Conservation (phyloP, 2,113 vertebrate genomes). For the Symphodus melops region DNA sequence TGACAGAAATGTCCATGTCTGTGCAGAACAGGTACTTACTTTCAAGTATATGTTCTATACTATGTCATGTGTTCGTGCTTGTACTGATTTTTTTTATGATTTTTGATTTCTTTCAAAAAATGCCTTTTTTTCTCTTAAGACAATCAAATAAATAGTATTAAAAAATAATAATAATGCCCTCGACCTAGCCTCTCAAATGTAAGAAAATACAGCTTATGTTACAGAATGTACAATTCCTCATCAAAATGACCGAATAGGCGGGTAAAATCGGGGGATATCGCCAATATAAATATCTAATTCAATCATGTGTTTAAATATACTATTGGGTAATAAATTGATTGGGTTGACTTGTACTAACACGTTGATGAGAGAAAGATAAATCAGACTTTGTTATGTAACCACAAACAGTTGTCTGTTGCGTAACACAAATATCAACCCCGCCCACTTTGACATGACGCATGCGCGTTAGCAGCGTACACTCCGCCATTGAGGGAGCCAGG, state of each 20-base stretch:
- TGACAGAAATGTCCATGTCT: too few relatives aligned
- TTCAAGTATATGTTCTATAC: too few relatives aligned
- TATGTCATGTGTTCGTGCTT: too few relatives aligned
- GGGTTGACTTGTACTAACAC: background rate
- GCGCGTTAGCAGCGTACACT: constrained; percentile 45
- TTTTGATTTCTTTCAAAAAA: too few relatives aligned
- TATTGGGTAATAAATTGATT: background rate
- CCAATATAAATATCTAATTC: background rate
- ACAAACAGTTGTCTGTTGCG: constrained; percentile 68
- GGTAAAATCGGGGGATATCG: background rate
- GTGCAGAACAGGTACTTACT: too few relatives aligned
- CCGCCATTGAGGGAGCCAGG: constrained; percentile 81
- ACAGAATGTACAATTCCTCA: too few relatives aligned
- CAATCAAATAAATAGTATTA: too few relatives aligned
- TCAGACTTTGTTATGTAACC: constrained; percentile 76
- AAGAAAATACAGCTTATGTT: background rate
- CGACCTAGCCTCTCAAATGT: background rate
- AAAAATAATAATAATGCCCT: too few relatives aligned
- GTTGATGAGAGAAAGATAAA: constrained; percentile 38
- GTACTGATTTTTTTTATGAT: too few relatives aligned
- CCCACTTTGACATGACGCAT: constrained; percentile 48
- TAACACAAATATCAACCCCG: constrained; percentile 56
- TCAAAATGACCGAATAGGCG: background rate
- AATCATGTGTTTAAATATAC: background rate
- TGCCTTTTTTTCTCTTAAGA: too few relatives aligned